Conservation (phyloP, 2,113 vertebrate genomes). For the Cichladusa arquata region DNA sequence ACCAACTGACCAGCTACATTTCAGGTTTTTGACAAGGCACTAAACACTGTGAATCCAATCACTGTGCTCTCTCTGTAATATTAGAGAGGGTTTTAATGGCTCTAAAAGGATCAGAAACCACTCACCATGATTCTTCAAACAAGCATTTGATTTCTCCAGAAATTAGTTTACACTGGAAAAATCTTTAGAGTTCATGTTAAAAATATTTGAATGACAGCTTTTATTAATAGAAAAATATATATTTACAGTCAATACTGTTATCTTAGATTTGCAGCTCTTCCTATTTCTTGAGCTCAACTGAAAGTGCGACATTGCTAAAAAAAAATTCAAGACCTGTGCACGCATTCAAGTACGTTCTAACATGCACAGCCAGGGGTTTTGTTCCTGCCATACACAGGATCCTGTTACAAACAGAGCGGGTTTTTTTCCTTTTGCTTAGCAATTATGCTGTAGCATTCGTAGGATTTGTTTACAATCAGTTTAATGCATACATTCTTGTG, state of each 20-base stretch:
- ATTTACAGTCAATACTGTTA: slow-evolving; percentile 67
- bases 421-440: slow-evolving; percentile 66
- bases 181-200: slow-evolving; percentile 53
- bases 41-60: slow-evolving; percentile 59
- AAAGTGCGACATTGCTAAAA: slow-evolving; percentile 68
- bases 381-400: slow-evolving; percentile 36
- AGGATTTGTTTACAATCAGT: slow-evolving; percentile 58
- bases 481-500: slow-evolving; percentile 26
- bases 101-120: slow-evolving; percentile 56
- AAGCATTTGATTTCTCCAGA: slow-evolving; percentile 56
- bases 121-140: slow-evolving; percentile 27
- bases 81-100: slow-evolving; percentile 60
- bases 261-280: slow-evolving; percentile 59
- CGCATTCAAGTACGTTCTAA: neutral
- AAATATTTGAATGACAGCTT: slow-evolving; percentile 59
- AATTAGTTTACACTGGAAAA: slow-evolving; percentile 54
- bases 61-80: slow-evolving; percentile 28
- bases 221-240: slow-evolving; percentile 68
- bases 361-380: slow-evolving; percentile 13
- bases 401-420: slow-evolving; percentile 29
- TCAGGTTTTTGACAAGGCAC: slow-evolving; percentile 65
- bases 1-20: slow-evolving; percentile 1
- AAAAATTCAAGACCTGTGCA: slow-evolving; percentile 34
- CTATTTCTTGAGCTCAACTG: slow-evolving; percentile 58
- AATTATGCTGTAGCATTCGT: slow-evolving; percentile 61